Base-by-base conservation (phyloP, 1,140 invertebrate species). In the Holcopasites calliopsidis region DNA sequence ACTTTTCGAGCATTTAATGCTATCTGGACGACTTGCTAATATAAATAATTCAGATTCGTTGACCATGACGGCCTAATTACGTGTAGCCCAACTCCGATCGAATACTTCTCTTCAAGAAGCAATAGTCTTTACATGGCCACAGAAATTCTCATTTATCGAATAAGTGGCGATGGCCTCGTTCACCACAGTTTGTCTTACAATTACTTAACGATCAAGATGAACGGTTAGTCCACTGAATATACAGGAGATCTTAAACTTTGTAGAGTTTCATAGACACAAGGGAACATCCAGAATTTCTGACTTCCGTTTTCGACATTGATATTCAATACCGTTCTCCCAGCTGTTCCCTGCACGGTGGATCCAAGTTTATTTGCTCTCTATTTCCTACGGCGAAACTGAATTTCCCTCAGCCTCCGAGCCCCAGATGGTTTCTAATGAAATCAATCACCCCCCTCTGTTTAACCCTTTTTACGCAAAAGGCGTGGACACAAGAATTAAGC, bases 11-110 rank as follows among this genome's bases (percentile, higher is more conserved):
- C 35, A 38, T 10, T 13, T 23, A 8, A 6, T n/a, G n/a, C 18
- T 23, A 4, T 10, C 16, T 3, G 18, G 38, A 4, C n/a, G 31
- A 42, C 47, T 40, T 33, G 42, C 11, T n/a, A n/a, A n/a, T n/a
- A 66, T 68, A 75, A 75, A 75, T 75, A 75, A 75, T 68, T 75
- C 52, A 49, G 8, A 58, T 28, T 57, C 42, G 21, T 38, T 42
- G 62, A 21, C 33, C 23, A 16, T 40, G 10, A 21, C 35, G 72
- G 47, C 72, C 62, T 40, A 75, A 75, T 75, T 68, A 58, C 40
- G 10, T 40, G 42, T 33, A 6, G 28, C 31, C 26, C 52, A 23
- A 57, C 40, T 33, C 10, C 8, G 16, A 6, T 50, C 40, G 31
- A 40, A 31, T 1, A 38, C 33, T 21, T n/a, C 11, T 75, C 16